phyloP scores from a whole-genome alignment of 2,797 vertebrate genomes.

The Sebastes oblongus region DNA sequence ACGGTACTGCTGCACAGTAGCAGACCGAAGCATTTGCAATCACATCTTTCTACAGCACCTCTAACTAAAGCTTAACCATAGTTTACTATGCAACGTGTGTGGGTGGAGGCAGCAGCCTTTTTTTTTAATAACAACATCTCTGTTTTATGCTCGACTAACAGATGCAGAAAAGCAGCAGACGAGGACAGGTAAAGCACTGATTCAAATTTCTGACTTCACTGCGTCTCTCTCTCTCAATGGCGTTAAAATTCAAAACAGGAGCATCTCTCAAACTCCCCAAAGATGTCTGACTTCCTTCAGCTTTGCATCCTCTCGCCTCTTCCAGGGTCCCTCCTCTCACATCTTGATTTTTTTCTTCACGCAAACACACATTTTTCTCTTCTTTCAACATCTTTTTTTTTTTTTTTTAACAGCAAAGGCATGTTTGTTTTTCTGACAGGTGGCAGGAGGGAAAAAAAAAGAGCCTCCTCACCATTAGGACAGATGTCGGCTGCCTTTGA shows the following conservation, averaged over 20 bases:
- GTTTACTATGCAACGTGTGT: constrained; percentile 52
- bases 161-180: constrained; percentile 22
- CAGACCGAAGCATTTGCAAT: constrained; percentile 33
- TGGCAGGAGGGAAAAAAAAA: constrained; percentile 49
- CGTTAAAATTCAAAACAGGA: constrained; percentile 48
- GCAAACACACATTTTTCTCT: constrained; percentile 43
- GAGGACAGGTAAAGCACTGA: constrained; percentile 15
- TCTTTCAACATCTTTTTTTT: constrained; percentile 41
- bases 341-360: constrained; percentile 39
- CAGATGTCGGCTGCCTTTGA: constrained; percentile 60
- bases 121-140: constrained; percentile 17
- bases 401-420: constrained; percentile 52
- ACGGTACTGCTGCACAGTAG: background rate
- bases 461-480: constrained; percentile 54
- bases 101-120: constrained; percentile 50
- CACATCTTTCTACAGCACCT: constrained; percentile 22
- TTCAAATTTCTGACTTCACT: constrained; percentile 41
- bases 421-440: constrained; percentile 71
- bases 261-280: constrained; percentile 39
- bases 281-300: constrained; percentile 46
- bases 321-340: constrained; percentile 45
- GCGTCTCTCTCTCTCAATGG: constrained; percentile 14
- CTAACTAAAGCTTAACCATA: constrained; percentile 43
- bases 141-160: constrained; percentile 29
- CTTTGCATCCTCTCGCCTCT: constrained; percentile 25